Evolutionary conservation across 2,797 vertebrate genomes (phyloP), one percentile per base, ranked within the genome.

Genomic region (Melanotaenia boesemani): DNA sequence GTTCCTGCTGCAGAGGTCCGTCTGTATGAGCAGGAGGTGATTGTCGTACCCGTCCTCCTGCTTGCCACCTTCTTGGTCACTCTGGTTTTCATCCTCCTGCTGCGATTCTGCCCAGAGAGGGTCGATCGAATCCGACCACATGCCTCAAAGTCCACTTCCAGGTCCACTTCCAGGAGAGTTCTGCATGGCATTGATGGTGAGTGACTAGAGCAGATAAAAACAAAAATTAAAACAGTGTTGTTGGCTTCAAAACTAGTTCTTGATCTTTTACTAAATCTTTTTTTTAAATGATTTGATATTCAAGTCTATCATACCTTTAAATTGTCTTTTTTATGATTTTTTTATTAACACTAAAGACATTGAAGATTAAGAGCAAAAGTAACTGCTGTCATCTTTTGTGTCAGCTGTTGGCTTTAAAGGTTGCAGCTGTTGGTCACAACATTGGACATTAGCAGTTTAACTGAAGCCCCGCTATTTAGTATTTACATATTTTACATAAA

Each of bases 11-110:
- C 82, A 95, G 95, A 84, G 65, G 88, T 96, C 76, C 90, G 93
- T 2, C 82, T 93, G 34, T 95, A 95, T 5, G 90, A 99, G 84
- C 94, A 95, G 20, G 98, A 97, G 83, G 94, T 99, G 84, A 97
- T 99, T 1, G 63, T 99, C 0, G 89, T 99, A 64, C 98, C 98
- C 0, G 66, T 91, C 74, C 46, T 99, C 48, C 92, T 99, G 65
- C 90, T 99, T 78, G 89, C 92, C 0, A 6, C 59, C 71, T 97
- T 97, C 84, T 61, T 97, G 81, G 86, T 97, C 32, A 88, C 95
- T 1, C 87, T 98, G 67, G 87, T 91, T 5, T 93, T 97, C 80
- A 95, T 99, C 77, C 74, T 99, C 15, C 85, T 96, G 85, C 67
- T 96, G 70, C 93, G 77, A 32, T 95, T 82, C 68, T 96, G 95